Evolutionary conservation across 2,888 invertebrate species (phyloP).

Genomic region (Eupithecia pulchellata): DNA sequence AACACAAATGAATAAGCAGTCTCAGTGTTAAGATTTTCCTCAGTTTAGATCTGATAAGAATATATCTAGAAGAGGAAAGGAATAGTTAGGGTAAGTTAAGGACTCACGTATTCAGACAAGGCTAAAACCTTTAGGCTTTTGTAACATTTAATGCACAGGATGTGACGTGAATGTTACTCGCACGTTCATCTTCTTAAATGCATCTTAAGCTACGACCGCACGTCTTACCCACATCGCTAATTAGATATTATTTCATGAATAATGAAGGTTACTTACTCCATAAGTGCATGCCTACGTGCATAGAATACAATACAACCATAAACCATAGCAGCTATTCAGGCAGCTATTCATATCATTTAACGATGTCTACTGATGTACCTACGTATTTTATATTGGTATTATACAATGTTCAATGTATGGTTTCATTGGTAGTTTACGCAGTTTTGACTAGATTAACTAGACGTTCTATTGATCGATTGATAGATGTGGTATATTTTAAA

Average conservation of each 20-base stretch:
- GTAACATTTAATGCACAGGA: not conserved
- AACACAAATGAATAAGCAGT: not conserved
- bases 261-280: not conserved
- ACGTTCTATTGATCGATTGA: no score
- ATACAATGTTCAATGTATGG: not conserved
- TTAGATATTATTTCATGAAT: not conserved
- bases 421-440: not conserved
- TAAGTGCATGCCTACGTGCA: not conserved
- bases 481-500: no score
- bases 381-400: not conserved
- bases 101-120: not conserved
- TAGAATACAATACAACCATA: conserved; percentile 5
- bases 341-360: not conserved
- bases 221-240: not conserved
- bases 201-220: not conserved
- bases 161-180: not conserved
- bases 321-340: no score
- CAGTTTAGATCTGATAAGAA: not conserved
- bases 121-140: not conserved
- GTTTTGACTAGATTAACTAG: no score
- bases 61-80: not conserved
- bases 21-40: not conserved
- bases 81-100: not conserved
- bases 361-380: not conserved
- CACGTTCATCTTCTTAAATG: not conserved